Evolutionary conservation across 2,113 vertebrate genomes (phyloP).

Genomic region (Periophthalmodon schlosseri): DNA sequence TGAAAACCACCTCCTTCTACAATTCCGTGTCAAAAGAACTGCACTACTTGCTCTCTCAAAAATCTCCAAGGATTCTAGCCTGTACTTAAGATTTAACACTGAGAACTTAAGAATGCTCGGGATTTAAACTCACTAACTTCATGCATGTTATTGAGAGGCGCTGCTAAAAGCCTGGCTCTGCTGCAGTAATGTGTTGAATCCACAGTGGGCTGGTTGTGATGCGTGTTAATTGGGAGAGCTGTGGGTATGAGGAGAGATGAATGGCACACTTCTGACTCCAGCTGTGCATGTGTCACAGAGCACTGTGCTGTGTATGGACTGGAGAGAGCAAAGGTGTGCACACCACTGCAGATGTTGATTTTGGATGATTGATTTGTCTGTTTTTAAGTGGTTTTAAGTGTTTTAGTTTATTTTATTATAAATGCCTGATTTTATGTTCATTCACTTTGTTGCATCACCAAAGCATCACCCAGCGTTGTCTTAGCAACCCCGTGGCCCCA

Average conservation of each 20-base stretch:
- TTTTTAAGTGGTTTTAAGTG: not conserved
- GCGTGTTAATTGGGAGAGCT: conserved; percentile 19
- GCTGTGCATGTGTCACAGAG: conserved; percentile 32
- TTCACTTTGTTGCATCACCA: not conserved
- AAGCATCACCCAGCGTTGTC: not conserved
- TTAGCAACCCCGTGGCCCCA: not conserved
- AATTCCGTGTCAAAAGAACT: not conserved
- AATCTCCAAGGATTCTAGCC: conserved; percentile 34
- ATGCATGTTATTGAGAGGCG: conserved; percentile 18
- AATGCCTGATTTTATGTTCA: not conserved
- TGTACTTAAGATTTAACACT: conserved; percentile 35
- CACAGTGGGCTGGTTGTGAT: conserved; percentile 22
- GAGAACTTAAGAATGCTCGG: conserved; percentile 27
- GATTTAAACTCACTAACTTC: conserved; percentile 39
- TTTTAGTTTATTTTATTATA: not conserved
- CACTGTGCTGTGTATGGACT: conserved; percentile 12
- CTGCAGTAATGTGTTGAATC: conserved; percentile 42
- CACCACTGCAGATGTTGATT: not conserved
- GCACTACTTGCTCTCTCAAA: not conserved
- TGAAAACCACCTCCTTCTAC: not conserved
- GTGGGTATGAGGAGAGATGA: conserved; percentile 28
- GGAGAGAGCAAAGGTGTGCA: not conserved
- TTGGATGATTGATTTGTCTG: not conserved
- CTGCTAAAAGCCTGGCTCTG: conserved; percentile 26
- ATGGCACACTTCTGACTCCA: conserved; percentile 31